Evolutionary conservation across 2,888 invertebrate species (phyloP), one percentile per base, ranked within the genome.

Genomic region (Drosophila pseudotakahashii): DNA sequence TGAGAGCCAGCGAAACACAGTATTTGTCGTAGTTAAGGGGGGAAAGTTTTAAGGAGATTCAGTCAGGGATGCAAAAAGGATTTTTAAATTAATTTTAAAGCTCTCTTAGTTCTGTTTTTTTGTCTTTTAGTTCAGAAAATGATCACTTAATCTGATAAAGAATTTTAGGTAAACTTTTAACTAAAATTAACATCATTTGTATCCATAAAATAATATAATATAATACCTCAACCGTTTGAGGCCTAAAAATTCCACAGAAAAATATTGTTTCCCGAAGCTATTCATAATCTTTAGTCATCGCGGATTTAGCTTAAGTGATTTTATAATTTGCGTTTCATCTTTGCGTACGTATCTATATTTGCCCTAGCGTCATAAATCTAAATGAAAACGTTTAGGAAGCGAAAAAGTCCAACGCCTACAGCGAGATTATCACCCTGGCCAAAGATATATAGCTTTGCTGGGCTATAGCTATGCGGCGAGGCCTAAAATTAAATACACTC

Each of bases 241-340:
- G 47, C n/a, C 47, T 34, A 37, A 39, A 39, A 66, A 52, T 66
- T 54, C 19, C 30, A 19, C 13, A 16, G 36, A 67, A 48, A 70
- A 48, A 60, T 53, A 41, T 48, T 54, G 19, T 52, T 71, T 50
- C 16, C 14, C 11, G 23, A 69, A 48, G 69, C 77, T 84, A 66
- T 81, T 79, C 79, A 81, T 84, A 79, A 75, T 72, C 53, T 58
- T 55, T 45, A 37, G 63, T 37, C 62, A 60, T 48, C 30, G 69
- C 62, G 47, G 70, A 32, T 36, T 64, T 77, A 54, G 60, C 73
- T 63, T 58, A 79, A 75, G 80, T 82, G 78, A 64, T 77, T 73
- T 52, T 42, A 82, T 66, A 76, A 73, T 72, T 71, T 55, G 50
- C 34, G 26, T 13, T 47, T 36, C 19, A 30, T 30, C 30, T 30